Evolutionary conservation across 2,888 invertebrate species (phyloP).

Genomic region (Rhagium mordax): DNA sequence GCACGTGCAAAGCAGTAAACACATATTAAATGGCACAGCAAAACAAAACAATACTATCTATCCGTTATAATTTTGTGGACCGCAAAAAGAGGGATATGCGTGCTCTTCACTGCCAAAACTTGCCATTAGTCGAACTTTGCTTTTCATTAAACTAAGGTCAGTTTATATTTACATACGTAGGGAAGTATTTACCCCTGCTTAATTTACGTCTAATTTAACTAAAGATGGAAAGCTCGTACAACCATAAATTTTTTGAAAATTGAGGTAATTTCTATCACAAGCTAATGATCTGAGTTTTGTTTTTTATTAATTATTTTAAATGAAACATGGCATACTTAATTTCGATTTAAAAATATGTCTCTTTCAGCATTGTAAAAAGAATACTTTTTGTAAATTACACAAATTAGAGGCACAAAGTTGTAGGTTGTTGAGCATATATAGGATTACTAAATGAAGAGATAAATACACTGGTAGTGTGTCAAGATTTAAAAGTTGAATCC

Average conservation of each 20-base stretch:
- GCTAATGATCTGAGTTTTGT: too few relatives aligned
- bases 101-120: not conserved
- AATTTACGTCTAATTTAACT: not conserved
- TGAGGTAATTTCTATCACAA: too few relatives aligned
- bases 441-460: not conserved
- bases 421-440: not conserved
- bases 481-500: conserved; percentile 20
- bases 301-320: too few relatives aligned
- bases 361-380: not conserved
- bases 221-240: too few relatives aligned
- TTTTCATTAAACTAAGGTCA: not conserved
- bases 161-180: not conserved
- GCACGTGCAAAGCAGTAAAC: not conserved
- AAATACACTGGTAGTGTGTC: not conserved
- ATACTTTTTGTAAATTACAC: not conserved
- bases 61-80: not conserved
- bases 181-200: not conserved
- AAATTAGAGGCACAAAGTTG: not conserved
- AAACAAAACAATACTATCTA: not conserved
- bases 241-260: too few relatives aligned
- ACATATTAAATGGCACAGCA: not conserved
- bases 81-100: not conserved
- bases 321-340: too few relatives aligned
- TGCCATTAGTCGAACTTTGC: not conserved
- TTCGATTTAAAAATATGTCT: too few relatives aligned